Conservation (phyloP, 2,888 invertebrate genomes). For the Eueremaeus valkanovi region DNA sequence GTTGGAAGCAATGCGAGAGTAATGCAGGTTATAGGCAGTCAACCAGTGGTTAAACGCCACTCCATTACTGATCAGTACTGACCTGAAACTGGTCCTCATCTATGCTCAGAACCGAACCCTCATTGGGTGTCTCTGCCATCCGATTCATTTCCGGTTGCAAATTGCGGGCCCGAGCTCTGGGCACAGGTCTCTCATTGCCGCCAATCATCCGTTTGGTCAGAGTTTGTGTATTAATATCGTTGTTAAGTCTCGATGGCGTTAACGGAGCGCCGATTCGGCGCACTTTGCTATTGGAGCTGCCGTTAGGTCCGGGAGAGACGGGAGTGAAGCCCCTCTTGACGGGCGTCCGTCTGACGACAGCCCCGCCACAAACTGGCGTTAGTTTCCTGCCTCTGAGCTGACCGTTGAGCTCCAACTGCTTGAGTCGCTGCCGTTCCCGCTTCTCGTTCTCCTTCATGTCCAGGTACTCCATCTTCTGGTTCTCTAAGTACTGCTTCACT, state of each 20-base stretch:
- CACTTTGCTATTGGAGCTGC: background rate
- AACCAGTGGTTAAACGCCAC: background rate
- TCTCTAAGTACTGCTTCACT: slow-evolving; percentile 61
- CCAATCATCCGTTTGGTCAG: background rate
- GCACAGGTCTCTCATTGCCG: background rate
- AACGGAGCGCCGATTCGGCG: slow-evolving; percentile 11
- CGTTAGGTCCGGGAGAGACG: background rate
- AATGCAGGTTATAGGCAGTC: no score
- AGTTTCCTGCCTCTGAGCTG: slow-evolving; percentile 23
- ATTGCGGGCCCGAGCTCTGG: slow-evolving; percentile 20
- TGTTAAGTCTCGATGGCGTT: slow-evolving; percentile 14
- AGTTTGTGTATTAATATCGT: background rate
- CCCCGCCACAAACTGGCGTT: slow-evolving; percentile 23
- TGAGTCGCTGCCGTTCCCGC: slow-evolving; percentile 48
- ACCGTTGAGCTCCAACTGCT: slow-evolving; percentile 22
- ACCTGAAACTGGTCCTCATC: slow-evolving; percentile 28
- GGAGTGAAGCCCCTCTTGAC: slow-evolving; percentile 29
- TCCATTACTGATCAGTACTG: background rate
- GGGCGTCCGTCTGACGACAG: slow-evolving; percentile 27
- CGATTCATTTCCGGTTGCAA: background rate
- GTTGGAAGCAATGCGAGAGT: background rate
- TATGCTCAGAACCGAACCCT: slow-evolving; percentile 19
- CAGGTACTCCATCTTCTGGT: slow-evolving; percentile 62
- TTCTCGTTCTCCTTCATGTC: slow-evolving; percentile 55
- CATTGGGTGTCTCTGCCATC: slow-evolving; percentile 16